These are phyloP conservation scores for Lepidotrigona ventralis DNA, from an alignment of 1,140 invertebrate species.

Conservation along the genomic window DNA sequence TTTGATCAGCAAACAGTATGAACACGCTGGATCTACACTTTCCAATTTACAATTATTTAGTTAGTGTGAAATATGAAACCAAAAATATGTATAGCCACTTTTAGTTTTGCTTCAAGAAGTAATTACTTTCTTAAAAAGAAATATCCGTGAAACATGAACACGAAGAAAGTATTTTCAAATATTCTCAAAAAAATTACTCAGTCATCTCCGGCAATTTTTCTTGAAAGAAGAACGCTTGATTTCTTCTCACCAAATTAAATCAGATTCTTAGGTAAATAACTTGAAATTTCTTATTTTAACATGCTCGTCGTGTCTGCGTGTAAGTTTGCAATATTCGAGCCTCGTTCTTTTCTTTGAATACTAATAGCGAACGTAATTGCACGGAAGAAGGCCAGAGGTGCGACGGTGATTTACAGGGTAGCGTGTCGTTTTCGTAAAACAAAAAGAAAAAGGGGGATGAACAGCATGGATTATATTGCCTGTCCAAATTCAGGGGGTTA, in stretches of 20 bases:
- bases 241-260: not conserved
- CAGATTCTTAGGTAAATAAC: not conserved
- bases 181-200: not conserved
- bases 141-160: not conserved
- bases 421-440: conserved; percentile 20
- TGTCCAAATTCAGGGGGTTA: conserved; percentile 56
- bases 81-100: too few species aligned
- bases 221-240: not conserved
- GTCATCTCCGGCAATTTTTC: not conserved
- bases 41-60: not conserved
- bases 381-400: conserved; percentile 17
- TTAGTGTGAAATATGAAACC: too few species aligned
- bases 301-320: too few species aligned
- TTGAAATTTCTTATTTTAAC: not conserved
- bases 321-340: not conserved
- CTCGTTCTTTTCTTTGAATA: not conserved
- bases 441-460: not conserved
- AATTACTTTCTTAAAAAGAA: not conserved
- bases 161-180: not conserved
- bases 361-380: not conserved
- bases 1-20: not conserved
- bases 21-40: too few species aligned
- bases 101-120: not conserved
- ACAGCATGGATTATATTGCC: conserved; percentile 9
- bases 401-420: conserved; percentile 26